These are phyloP conservation scores for Cygnus buccinator DNA, from an alignment of 2,113 vertebrate genomes.

Conservation along the genomic window DNA sequence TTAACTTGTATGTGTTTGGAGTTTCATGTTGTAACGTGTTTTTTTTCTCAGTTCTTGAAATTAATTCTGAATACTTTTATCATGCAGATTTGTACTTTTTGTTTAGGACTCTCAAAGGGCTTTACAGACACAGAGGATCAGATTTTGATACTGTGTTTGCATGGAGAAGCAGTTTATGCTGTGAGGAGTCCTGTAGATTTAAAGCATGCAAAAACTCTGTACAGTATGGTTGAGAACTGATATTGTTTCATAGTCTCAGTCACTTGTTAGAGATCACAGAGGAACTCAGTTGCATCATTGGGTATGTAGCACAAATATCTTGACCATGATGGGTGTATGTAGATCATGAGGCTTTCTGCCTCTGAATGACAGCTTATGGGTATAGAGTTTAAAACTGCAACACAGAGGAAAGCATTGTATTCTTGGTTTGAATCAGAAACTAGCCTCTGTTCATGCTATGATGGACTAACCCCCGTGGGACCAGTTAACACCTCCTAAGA, in stretches of 20 bases:
- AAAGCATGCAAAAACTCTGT: conserved; percentile 4
- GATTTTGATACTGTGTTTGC: neutral
- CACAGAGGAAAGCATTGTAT: neutral
- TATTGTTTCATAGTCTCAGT: conserved; percentile 28
- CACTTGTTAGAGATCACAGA: conserved; percentile 38
- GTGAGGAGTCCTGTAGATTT: conserved; percentile 20
- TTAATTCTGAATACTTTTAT: neutral
- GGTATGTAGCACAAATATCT: conserved; percentile 51
- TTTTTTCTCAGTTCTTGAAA: neutral
- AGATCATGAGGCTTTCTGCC: conserved; percentile 33
- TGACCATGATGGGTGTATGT: conserved; percentile 59
- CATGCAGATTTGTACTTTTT: neutral
- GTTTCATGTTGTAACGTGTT: neutral
- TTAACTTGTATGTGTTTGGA: neutral
- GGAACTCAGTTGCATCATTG: conserved; percentile 60
- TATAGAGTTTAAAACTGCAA: conserved; percentile 13
- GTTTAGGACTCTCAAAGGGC: neutral
- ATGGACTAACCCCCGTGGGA: conserved; percentile 37
- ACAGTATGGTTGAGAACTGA: conserved; percentile 22
- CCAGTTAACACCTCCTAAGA: neutral
- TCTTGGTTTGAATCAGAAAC: neutral
- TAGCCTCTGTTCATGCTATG: accelerated
- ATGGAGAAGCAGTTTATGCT: neutral
- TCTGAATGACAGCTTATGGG: conserved; percentile 11
- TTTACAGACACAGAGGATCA: neutral